A percentile compares a stretch with the other conserved stretches of the same genome.
phyloP scores from a whole-genome alignment of 2,797 vertebrate genomes.

The Helarctos malayanus region DNA sequence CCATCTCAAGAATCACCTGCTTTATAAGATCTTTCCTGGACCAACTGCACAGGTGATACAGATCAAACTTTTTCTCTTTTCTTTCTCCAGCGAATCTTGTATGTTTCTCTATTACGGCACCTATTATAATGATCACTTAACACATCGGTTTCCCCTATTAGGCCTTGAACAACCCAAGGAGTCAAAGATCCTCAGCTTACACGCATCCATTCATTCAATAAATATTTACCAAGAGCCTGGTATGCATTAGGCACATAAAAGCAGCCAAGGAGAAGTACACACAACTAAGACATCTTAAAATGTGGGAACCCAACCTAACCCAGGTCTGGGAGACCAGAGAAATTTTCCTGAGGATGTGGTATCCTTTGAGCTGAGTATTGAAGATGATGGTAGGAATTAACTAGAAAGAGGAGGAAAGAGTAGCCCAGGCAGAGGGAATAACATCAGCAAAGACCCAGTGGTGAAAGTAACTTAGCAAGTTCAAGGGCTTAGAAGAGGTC shows the following conservation, averaged over 20 bases:
- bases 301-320: not conserved
- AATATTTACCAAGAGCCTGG: not conserved
- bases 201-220: not conserved
- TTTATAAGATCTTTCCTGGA: not conserved
- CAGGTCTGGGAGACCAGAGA: not conserved
- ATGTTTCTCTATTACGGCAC: not conserved
- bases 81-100: not conserved
- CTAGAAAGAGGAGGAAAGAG: not conserved
- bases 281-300: not conserved
- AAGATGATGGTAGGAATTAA: not conserved
- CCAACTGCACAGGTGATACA: not conserved
- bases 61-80: not conserved
- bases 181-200: not conserved
- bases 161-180: not conserved
- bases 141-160: not conserved
- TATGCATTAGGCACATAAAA: not conserved
- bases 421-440: not conserved
- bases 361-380: not conserved
- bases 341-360: not conserved
- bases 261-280: not conserved
- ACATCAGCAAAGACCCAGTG: not conserved
- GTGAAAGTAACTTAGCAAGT: not conserved
- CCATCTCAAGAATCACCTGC: not conserved
- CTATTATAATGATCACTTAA: not conserved
- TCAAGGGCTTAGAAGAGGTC: not conserved